These are phyloP conservation scores for Adela reaumurella DNA, from an alignment of 2,888 invertebrate genomes.

Conservation along the genomic window DNA sequence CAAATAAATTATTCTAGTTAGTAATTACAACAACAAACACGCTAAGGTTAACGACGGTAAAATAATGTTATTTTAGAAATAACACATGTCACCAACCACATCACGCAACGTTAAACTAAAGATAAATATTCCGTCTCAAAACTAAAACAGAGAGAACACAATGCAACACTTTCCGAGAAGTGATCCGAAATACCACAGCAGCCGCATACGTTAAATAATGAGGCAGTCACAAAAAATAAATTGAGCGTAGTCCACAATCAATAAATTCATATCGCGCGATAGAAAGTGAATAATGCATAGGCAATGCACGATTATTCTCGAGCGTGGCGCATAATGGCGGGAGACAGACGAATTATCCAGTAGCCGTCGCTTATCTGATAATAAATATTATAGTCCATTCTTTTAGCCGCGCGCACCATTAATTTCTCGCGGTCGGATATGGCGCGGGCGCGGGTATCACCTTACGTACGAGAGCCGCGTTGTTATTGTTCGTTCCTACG, in stretches of 20 bases:
- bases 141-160: neutral
- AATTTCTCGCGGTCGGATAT: slow-evolving; percentile 46
- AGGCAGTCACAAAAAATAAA: slow-evolving; percentile 6
- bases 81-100: too few species aligned
- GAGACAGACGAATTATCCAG: slow-evolving; percentile 51
- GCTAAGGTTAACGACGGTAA: too few species aligned
- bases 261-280: slow-evolving; percentile 40
- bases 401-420: slow-evolving; percentile 54
- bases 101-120: too few species aligned
- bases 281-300: slow-evolving; percentile 46
- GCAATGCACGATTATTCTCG: slow-evolving; percentile 22
- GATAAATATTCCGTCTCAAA: neutral
- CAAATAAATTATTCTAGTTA: too few species aligned
- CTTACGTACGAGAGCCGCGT: slow-evolving; percentile 36
- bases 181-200: neutral
- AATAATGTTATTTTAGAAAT: too few species aligned
- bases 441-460: slow-evolving; percentile 36
- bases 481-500: slow-evolving; percentile 48
- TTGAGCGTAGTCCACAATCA: slow-evolving; percentile 23
- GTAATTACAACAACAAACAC: too few species aligned
- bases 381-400: slow-evolving; percentile 55
- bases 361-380: slow-evolving; percentile 52
- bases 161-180: neutral
- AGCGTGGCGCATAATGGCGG: slow-evolving; percentile 36
- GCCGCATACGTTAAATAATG: neutral